Conservation (phyloP, 2,113 vertebrate species). For the Scomber scombrus region DNA sequence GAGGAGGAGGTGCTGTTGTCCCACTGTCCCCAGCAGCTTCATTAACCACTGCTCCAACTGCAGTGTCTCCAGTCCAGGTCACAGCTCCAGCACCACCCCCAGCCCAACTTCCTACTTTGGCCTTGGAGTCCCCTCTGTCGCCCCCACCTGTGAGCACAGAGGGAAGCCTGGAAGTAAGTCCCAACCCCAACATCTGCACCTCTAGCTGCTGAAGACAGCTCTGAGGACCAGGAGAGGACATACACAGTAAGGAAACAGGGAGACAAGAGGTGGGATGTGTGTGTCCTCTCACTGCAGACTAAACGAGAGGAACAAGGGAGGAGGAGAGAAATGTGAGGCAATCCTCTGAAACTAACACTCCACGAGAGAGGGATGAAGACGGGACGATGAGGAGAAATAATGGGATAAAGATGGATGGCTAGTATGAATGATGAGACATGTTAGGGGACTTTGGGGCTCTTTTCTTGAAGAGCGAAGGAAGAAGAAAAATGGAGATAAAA, state of each 20-base stretch:
- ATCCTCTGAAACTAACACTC: slow-evolving; percentile 53
- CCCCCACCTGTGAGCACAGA: slow-evolving; percentile 85
- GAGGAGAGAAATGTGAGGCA: slow-evolving; percentile 39
- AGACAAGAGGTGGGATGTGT: not conserved
- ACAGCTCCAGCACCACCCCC: slow-evolving; percentile 35
- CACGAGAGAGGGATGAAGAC: slow-evolving; percentile 41
- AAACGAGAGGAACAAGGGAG: slow-evolving; percentile 46
- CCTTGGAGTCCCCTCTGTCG: slow-evolving; percentile 80
- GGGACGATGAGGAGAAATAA: slow-evolving; percentile 50
- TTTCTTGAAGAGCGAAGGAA: slow-evolving; percentile 59
- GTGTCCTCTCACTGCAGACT: slow-evolving; percentile 53
- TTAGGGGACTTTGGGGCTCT: slow-evolving; percentile 64
- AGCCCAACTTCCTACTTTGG: slow-evolving; percentile 79
- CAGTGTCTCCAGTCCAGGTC: slow-evolving; percentile 60
- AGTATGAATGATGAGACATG: slow-evolving; percentile 60
- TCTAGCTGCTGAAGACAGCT: slow-evolving; percentile 90
- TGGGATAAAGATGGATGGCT: slow-evolving; percentile 68
- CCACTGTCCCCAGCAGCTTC: slow-evolving; percentile 66
- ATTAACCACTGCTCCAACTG: slow-evolving; percentile 52
- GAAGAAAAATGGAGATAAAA: slow-evolving; percentile 64
- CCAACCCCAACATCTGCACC: slow-evolving; percentile 91
- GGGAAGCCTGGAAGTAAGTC: slow-evolving; percentile 87
- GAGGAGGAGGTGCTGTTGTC: slow-evolving; percentile 57
- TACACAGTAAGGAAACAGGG: slow-evolving; percentile 27
- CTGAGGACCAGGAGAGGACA: slow-evolving; percentile 36